Evolutionary conservation across 1,140 invertebrate genomes (phyloP).

Genomic region (Drosophila orosa): DNA sequence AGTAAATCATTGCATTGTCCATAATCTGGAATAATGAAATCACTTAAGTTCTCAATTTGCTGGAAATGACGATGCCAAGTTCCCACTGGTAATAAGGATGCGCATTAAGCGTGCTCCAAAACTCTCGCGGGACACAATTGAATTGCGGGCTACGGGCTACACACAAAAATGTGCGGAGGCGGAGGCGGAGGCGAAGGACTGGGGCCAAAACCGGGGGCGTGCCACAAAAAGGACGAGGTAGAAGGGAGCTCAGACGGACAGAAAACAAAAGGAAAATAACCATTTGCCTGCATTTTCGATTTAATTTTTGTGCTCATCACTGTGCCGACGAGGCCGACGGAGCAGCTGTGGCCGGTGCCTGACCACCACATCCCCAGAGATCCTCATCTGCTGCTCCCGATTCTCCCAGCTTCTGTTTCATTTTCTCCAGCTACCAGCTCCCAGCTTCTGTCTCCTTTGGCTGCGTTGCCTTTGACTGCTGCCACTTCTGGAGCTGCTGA

Average conservation of each 20-base stretch:
- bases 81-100: slow-evolving; percentile 78
- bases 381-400: slow-evolving; percentile 31
- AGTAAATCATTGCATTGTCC: slow-evolving; percentile 81
- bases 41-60: slow-evolving; percentile 82
- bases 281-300: slow-evolving; percentile 79
- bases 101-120: slow-evolving; percentile 74
- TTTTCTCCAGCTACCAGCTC: slow-evolving; percentile 5
- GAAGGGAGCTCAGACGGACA: slow-evolving; percentile 3
- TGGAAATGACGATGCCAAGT: slow-evolving; percentile 62
- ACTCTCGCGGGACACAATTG: slow-evolving; percentile 78
- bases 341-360: slow-evolving; percentile 61
- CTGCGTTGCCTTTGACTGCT: slow-evolving; percentile 22
- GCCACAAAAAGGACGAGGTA: slow-evolving; percentile 10
- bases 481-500: slow-evolving; percentile 21
- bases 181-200: too few species aligned
- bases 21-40: slow-evolving; percentile 83
- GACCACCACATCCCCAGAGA: slow-evolving; percentile 61
- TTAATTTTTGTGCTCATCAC: slow-evolving; percentile 78
- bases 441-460: slow-evolving; percentile 12
- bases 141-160: slow-evolving; percentile 52
- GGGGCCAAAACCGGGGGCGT: slow-evolving; percentile 5
- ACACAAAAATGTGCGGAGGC: slow-evolving; percentile 3
- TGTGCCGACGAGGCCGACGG: slow-evolving; percentile 24
- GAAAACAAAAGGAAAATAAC: slow-evolving; percentile 65
- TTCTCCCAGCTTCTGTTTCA: slow-evolving; percentile 26